Conservation (phyloP, 53 echinoderm and acorn worm genomes). For the Luidia sarsii region DNA sequence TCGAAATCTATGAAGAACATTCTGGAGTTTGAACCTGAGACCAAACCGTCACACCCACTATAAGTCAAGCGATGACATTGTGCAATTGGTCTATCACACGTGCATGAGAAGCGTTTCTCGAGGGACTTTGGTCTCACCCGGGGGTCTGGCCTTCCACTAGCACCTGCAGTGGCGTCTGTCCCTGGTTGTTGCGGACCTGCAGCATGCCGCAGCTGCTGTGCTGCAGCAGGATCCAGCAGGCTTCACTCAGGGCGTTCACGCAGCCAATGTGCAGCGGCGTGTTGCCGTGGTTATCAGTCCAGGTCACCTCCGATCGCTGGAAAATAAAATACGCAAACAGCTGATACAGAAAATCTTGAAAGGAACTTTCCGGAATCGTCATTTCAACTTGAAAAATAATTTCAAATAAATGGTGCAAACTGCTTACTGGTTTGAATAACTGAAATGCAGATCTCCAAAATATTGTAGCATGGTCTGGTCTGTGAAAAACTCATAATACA, state of each 20-base stretch:
- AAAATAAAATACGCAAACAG: not conserved
- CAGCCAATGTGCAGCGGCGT: conserved; percentile 79
- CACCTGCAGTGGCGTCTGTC: conserved; percentile 78
- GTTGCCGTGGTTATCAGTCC: conserved; percentile 85
- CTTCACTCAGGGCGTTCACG: conserved; percentile 79
- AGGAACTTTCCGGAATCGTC: not conserved
- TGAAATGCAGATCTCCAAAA: too few relatives aligned
- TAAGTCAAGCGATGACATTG: too few relatives aligned
- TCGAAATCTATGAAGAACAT: too few relatives aligned
- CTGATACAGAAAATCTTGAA: not conserved
- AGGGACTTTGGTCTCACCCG: too few relatives aligned
- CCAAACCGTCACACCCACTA: too few relatives aligned
- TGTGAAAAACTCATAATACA: too few relatives aligned
- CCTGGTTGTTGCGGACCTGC: conserved; percentile 61
- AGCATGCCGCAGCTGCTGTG: conserved; percentile 72
- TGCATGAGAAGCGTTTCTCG: too few relatives aligned
- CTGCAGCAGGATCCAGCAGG: conserved; percentile 80
- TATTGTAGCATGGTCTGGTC: too few relatives aligned
- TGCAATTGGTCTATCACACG: too few relatives aligned
- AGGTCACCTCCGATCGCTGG: conserved; percentile 71
- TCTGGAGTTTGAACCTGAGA: too few relatives aligned
- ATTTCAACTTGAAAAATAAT: not conserved
- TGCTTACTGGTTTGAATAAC: too few relatives aligned
- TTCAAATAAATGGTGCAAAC: not conserved
- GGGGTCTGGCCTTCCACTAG: conserved; percentile 59